Conservation (phyloP, 2,113 vertebrate species). For the Pollimyrus isidori region DNA sequence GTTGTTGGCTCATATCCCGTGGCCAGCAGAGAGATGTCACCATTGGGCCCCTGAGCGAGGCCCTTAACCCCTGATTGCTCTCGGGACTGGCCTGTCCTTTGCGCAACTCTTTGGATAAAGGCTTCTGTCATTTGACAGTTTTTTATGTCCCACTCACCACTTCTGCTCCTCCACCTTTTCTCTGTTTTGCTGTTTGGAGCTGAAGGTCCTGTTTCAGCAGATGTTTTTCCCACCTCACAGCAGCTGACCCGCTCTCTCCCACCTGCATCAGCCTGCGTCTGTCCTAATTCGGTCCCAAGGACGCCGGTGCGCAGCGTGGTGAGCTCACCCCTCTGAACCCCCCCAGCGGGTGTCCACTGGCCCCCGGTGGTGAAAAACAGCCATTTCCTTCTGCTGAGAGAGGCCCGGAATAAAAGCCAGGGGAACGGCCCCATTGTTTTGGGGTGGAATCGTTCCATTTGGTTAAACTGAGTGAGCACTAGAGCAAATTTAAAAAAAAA, state of each 20-base stretch:
- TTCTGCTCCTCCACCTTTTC: not conserved
- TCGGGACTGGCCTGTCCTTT: not conserved
- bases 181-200: not conserved
- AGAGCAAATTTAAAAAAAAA: not conserved
- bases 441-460: not conserved
- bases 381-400: slow-evolving; percentile 15
- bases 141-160: not conserved
- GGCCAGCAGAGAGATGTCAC: not conserved
- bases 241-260: not conserved
- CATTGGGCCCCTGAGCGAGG: not conserved
- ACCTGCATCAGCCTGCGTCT: slow-evolving; percentile 21
- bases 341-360: not conserved
- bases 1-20: not conserved
- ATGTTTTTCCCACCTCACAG: not conserved
- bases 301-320: too few relatives aligned
- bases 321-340: too few relatives aligned
- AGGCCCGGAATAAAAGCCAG: not conserved
- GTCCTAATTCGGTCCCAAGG: slow-evolving; percentile 52
- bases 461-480: not conserved
- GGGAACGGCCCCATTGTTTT: slow-evolving; percentile 13
- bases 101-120: not conserved
- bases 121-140: not conserved
- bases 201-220: not conserved
- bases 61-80: not conserved
- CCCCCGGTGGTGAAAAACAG: not conserved